Conservation (phyloP, 2,113 vertebrate species). For the Gasterosteus nipponicus region DNA sequence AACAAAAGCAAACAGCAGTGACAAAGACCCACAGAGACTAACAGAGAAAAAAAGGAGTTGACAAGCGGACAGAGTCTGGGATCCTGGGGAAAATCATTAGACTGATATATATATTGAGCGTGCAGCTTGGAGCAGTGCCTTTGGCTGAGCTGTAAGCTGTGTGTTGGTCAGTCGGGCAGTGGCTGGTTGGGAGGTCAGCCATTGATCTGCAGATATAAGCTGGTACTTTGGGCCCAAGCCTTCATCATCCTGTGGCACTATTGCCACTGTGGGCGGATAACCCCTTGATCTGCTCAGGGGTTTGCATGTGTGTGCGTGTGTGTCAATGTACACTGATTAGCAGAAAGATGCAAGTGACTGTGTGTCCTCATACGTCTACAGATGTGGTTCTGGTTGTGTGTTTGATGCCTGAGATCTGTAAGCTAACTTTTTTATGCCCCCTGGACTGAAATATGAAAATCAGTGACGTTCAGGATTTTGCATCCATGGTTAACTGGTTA, state of each 20-base stretch:
- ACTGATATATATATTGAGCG: slow-evolving; percentile 57
- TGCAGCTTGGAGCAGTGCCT: slow-evolving; percentile 60
- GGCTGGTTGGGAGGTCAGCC: slow-evolving; percentile 70
- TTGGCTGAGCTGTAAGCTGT: slow-evolving; percentile 54
- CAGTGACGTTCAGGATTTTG: not conserved
- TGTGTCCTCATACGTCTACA: slow-evolving; percentile 18
- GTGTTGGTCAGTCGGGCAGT: slow-evolving; percentile 60
- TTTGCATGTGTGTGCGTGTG: slow-evolving; percentile 21
- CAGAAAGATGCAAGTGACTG: slow-evolving; percentile 23
- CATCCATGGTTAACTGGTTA: not conserved
- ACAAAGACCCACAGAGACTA: slow-evolving; percentile 47
- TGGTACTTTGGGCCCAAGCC: slow-evolving; percentile 72
- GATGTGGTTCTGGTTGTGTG: slow-evolving; percentile 24
- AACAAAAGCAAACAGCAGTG: slow-evolving; percentile 10
- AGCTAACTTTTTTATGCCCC: not conserved
- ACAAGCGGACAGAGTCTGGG: slow-evolving; percentile 44
- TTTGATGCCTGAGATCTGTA: slow-evolving; percentile 33
- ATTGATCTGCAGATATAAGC: slow-evolving; percentile 78
- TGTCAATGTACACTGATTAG: not conserved
- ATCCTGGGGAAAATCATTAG: slow-evolving; percentile 64
- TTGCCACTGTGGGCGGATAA: slow-evolving; percentile 69
- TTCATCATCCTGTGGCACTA: slow-evolving; percentile 67
- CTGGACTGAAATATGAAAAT: not conserved
- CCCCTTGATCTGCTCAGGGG: slow-evolving; percentile 75
- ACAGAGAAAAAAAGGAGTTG: slow-evolving; percentile 12